Evolutionary conservation across 2,113 vertebrate species (phyloP).

Genomic region (Nerophis ophidion): DNA sequence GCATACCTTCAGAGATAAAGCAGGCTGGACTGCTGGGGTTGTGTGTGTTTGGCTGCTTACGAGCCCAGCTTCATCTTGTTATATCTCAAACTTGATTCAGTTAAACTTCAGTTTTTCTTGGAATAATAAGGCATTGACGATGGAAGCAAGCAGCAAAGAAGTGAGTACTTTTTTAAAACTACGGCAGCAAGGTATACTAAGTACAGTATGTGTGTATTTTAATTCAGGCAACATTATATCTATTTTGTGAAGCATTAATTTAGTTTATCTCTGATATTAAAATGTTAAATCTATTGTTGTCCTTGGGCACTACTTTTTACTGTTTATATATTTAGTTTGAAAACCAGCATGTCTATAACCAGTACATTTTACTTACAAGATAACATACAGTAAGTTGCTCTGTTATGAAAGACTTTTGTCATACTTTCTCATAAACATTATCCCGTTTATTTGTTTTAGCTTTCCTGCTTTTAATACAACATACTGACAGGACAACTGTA

Average conservation of each 20-base stretch:
- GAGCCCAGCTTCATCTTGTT: constrained; percentile 6
- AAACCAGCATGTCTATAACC: constrained; percentile 23
- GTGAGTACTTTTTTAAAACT: constrained; percentile 34
- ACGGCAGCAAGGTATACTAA: not conserved
- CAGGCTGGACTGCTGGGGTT: constrained; percentile 35
- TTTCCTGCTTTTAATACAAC: not conserved
- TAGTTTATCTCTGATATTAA: too few relatives aligned
- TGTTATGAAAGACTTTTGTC: too few relatives aligned
- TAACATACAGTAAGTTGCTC: not conserved
- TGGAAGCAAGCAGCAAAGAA: constrained; percentile 41
- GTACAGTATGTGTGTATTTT: too few relatives aligned
- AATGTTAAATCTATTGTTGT: not conserved
- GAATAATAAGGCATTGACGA: constrained; percentile 3
- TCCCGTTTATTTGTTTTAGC: not conserved
- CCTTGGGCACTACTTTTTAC: not conserved
- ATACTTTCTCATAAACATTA: not conserved
- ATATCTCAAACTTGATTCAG: constrained; percentile 1
- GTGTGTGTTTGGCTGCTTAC: constrained; percentile 9
- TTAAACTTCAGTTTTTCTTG: not conserved
- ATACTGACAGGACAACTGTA: not conserved
- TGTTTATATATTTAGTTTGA: constrained; percentile 42
- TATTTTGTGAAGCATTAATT: too few relatives aligned
- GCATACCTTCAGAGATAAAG: constrained; percentile 51
- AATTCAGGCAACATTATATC: too few relatives aligned
- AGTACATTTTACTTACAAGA: constrained; percentile 12